Evolutionary conservation across 1,140 invertebrate genomes (phyloP), one percentile per base, ranked within the genome.

Genomic region (Ceratina australensis): DNA sequence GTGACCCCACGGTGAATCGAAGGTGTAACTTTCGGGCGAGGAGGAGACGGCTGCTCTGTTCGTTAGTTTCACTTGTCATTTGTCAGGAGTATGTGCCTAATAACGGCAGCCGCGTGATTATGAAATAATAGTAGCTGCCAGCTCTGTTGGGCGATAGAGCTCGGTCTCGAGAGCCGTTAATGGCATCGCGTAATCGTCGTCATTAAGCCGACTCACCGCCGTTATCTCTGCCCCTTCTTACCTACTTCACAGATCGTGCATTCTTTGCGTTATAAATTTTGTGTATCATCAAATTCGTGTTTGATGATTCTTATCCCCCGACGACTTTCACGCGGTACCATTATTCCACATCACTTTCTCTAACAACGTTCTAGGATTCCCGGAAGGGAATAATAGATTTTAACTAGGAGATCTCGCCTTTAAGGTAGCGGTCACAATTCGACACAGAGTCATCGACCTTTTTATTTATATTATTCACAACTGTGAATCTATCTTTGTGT

Each of bases 101-200:
- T 79, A 64, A 79, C 63, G 64, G 49, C 78, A 18, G 78, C 64
- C 49, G 42, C 78, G 72, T 75, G 78, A 79, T 79, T 79, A 79
- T 75, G 78, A 79, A 79, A 79, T 79, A 79, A 79, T 79, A 64
- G 72, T 75, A 79, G 64, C 78, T 79, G 78, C 57, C 72, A 26
- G 42, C n/a, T n/a, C n/a, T 28, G 57, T 67, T 24, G 60, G 71
- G 52, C 63, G 68, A 78, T 22, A n/a, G 49, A 65, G 50, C 68
- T 24, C 16, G 20, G 28, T 60, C 47, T 52, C 72, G 72, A 54
- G 22, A 50, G 52, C 26, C 61, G 56, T 74, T 79, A 79, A 79
- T 79, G 77, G 77, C 72, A 65, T 66, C 77, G 77, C 77, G 77
- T 79, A 79, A 79, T 79, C 63, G 77, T 79, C 71, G 77, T 79